These are phyloP conservation scores for Leuctra nigra DNA, from an alignment of 2,888 invertebrate species.

Conservation along the genomic window DNA sequence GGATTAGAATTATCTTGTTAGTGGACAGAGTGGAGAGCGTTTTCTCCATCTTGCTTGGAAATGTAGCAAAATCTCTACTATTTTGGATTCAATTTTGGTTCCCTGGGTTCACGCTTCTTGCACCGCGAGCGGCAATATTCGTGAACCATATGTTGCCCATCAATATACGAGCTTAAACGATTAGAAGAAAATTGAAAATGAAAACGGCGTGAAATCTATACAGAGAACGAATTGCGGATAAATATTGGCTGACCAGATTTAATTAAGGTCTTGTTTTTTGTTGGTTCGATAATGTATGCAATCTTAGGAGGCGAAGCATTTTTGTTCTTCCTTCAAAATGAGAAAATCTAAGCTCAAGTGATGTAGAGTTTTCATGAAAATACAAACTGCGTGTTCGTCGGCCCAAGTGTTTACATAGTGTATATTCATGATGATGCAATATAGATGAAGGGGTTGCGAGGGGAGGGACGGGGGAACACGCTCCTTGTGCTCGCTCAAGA, in stretches of 20 bases:
- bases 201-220: not conserved
- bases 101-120: too few species aligned
- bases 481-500: constrained; percentile 9
- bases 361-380: constrained; percentile 8
- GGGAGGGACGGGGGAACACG: not conserved
- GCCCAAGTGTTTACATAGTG: constrained; percentile 10
- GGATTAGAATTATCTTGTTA: too few species aligned
- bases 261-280: not conserved
- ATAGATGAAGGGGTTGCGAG: not conserved
- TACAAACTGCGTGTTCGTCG: not conserved
- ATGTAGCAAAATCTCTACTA: too few species aligned
- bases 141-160: too few species aligned
- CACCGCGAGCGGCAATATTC: too few species aligned
- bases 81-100: too few species aligned
- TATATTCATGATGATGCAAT: constrained; percentile 13
- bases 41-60: too few species aligned
- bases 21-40: too few species aligned
- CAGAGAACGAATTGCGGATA: not conserved
- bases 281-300: not conserved
- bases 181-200: too few species aligned
- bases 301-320: too few species aligned
- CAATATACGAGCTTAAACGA: too few species aligned
- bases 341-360: not conserved
- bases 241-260: not conserved
- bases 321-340: not conserved